These are phyloP conservation scores for Erythrolamprus reginae DNA, from an alignment of 2,113 vertebrate species.

Conservation along the genomic window DNA sequence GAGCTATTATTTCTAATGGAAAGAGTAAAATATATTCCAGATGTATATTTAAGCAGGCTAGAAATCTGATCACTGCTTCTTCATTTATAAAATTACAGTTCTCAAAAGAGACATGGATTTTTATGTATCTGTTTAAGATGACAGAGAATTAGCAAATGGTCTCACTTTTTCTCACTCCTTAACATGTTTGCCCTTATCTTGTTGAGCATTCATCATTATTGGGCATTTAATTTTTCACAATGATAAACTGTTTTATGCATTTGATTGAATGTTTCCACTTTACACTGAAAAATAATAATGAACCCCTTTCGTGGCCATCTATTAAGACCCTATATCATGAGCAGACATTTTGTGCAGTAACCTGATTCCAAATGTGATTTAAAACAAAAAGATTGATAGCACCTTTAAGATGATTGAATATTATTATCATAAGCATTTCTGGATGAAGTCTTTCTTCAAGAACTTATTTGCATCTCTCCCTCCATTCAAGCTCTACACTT, in stretches of 20 bases:
- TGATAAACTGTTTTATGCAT: not conserved
- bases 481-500: not conserved
- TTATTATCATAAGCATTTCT: not conserved
- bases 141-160: constrained; percentile 9
- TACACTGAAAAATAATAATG: not conserved
- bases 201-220: not conserved
- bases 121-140: constrained; percentile 4
- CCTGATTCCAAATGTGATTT: not conserved
- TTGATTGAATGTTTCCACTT: not conserved
- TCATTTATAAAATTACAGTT: constrained; percentile 24
- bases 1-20: constrained; percentile 1
- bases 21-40: constrained; percentile 12
- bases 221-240: not conserved
- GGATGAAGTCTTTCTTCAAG: not conserved
- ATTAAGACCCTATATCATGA: not conserved
- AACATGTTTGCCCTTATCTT: not conserved
- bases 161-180: not conserved
- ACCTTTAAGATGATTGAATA: not conserved
- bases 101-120: constrained; percentile 10
- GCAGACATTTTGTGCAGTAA: not conserved
- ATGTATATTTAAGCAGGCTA: constrained; percentile 2
- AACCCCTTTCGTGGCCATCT: not conserved
- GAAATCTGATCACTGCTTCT: constrained; percentile 7
- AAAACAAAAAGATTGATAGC: not conserved
- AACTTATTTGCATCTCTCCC: not conserved